Percentiles rank a stretch among this genome's conserved stretches.
Conservation (phyloP, 2,797 vertebrate genomes). For the Apogon talboti region DNA sequence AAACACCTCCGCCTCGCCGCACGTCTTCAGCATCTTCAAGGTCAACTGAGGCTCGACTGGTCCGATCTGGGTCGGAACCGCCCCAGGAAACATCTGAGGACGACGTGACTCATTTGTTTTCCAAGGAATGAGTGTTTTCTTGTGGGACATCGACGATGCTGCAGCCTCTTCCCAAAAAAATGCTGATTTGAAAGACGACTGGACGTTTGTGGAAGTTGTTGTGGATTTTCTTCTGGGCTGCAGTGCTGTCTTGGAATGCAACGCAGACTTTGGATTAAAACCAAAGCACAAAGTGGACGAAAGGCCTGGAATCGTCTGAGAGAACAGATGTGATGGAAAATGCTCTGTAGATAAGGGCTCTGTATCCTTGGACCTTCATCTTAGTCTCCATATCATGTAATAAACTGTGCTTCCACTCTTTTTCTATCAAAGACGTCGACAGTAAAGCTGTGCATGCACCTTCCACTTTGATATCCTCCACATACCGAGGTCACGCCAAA, state of each 20-base stretch:
- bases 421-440: constrained; percentile 57
- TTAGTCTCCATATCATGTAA: constrained; percentile 59
- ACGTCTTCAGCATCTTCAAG: constrained; percentile 94
- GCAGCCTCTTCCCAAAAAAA: constrained; percentile 44
- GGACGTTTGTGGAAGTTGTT: constrained; percentile 71
- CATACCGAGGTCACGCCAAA: constrained; percentile 51
- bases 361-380: constrained; percentile 59
- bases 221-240: constrained; percentile 68
- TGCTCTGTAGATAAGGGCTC: constrained; percentile 63
- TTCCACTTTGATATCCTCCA: constrained; percentile 70
- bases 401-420: constrained; percentile 67
- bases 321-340: constrained; percentile 72
- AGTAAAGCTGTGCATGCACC: constrained; percentile 75
- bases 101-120: constrained; percentile 31
- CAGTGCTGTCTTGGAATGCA: constrained; percentile 59
- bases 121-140: constrained; percentile 23
- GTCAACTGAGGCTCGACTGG: constrained; percentile 79
- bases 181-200: constrained; percentile 62
- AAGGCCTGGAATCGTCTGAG: constrained; percentile 61
- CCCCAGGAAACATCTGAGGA: constrained; percentile 12
- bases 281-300: constrained; percentile 59
- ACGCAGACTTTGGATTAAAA: constrained; percentile 69
- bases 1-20: constrained; percentile 75
- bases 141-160: constrained; percentile 24
- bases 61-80: neutral